Evolutionary conservation across 2,888 invertebrate genomes (phyloP).

Genomic region (Epirrhoe alternata): DNA sequence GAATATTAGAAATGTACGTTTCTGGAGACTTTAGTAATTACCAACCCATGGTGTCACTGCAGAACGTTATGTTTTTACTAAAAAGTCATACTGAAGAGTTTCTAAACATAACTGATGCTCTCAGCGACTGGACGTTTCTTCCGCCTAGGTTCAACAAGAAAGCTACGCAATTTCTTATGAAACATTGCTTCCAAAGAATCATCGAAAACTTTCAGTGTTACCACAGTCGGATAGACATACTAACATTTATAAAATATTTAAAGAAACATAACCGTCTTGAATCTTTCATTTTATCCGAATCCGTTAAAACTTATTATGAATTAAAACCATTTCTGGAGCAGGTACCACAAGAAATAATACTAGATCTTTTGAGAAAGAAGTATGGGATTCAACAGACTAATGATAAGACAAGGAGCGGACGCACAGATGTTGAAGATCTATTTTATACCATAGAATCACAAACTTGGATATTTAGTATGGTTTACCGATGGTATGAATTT

Average conservation of each 20-base stretch:
- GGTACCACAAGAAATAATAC: not conserved
- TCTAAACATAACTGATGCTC: not conserved
- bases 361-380: not conserved
- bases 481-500: slow-evolving; percentile 1
- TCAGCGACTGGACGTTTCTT: not conserved
- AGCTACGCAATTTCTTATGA: slow-evolving; percentile 2
- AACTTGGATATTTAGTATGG: not conserved
- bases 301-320: not conserved
- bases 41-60: not conserved
- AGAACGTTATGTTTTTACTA: not conserved
- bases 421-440: not conserved
- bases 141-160: not conserved
- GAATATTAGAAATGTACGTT: not conserved
- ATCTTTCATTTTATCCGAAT: not conserved
- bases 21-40: not conserved
- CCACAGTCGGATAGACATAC: not conserved
- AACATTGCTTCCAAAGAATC: not conserved
- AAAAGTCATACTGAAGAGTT: not conserved
- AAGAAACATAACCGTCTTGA: not conserved
- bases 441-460: not conserved
- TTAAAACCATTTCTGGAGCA: not conserved
- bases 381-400: not conserved
- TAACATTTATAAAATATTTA: not conserved
- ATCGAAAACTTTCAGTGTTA: not conserved
- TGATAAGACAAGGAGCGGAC: not conserved